Evolutionary conservation across 2,113 vertebrate genomes (phyloP).

Genomic region (Notothenia coriiceps): DNA sequence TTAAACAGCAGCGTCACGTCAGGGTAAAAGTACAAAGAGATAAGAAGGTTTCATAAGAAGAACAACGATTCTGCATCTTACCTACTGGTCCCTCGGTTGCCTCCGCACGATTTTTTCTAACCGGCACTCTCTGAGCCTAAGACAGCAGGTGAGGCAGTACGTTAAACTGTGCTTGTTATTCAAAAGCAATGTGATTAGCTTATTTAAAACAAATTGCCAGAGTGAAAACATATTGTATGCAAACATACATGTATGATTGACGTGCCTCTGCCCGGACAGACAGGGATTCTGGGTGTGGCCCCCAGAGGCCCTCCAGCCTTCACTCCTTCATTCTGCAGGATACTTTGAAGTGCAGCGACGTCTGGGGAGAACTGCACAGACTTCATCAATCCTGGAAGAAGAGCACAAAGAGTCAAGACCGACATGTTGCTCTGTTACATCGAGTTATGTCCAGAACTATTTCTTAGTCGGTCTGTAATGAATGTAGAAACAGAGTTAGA

Average conservation of each 20-base stretch:
- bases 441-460: too few relatives aligned
- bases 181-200: background rate
- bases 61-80: constrained; percentile 35
- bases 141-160: background rate
- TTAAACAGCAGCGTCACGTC: constrained; percentile 12
- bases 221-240: background rate
- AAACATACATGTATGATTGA: constrained; percentile 73
- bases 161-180: background rate
- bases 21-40: constrained; percentile 13
- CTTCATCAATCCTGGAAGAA: constrained; percentile 37
- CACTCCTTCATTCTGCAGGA: constrained; percentile 75
- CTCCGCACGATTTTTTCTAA: constrained; percentile 64
- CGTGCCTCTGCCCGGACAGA: constrained; percentile 64
- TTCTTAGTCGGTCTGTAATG: too few relatives aligned
- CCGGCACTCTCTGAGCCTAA: constrained; percentile 81
- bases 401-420: background rate
- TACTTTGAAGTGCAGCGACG: constrained; percentile 61
- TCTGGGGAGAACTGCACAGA: constrained; percentile 73
- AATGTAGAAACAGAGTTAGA: too few relatives aligned
- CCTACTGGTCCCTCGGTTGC: constrained; percentile 34
- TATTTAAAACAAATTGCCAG: background rate
- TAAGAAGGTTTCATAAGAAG: constrained; percentile 1
- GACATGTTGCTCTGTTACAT: too few relatives aligned
- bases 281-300: constrained; percentile 56
- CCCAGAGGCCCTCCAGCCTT: constrained; percentile 31